Percentiles rank a stretch among this genome's conserved stretches.
These are phyloP conservation scores for Bubo blakistoni DNA, from an alignment of 2,113 vertebrate genomes.

Conservation along the genomic window DNA sequence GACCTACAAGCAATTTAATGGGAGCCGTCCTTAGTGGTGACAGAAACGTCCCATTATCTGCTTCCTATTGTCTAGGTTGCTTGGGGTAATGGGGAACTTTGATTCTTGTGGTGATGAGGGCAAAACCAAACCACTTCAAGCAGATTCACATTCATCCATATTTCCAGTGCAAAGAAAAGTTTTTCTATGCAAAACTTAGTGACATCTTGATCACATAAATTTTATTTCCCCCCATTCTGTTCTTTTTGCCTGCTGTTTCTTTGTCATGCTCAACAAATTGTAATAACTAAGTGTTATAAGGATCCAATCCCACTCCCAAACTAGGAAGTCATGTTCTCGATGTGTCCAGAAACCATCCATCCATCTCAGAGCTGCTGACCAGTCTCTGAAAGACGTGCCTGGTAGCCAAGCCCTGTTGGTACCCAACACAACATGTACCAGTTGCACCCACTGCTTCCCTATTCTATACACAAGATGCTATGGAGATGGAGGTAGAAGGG, in stretches of 20 bases:
- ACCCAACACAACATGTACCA: not conserved
- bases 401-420: not conserved
- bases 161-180: not conserved
- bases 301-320: not conserved
- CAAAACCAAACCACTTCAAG: not conserved
- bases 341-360: not conserved
- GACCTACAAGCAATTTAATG: constrained; percentile 47
- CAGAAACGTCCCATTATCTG: constrained; percentile 54
- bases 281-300: not conserved
- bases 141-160: not conserved
- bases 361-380: not conserved
- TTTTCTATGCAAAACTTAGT: not conserved
- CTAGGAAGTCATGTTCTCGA: not conserved
- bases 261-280: not conserved
- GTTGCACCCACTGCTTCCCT: not conserved
- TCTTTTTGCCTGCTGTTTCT: not conserved
- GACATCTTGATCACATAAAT: not conserved
- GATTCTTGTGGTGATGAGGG: not conserved
- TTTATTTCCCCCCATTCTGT: not conserved
- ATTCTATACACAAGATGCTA: not conserved
- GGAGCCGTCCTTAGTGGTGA: constrained; percentile 21
- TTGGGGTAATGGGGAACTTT: not conserved
- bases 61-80: constrained; percentile 61
- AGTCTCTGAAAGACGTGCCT: not conserved
- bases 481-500: not conserved